These are phyloP conservation scores for Myotis vivesi DNA, from an alignment of 2,797 vertebrate genomes.

Conservation along the genomic window DNA sequence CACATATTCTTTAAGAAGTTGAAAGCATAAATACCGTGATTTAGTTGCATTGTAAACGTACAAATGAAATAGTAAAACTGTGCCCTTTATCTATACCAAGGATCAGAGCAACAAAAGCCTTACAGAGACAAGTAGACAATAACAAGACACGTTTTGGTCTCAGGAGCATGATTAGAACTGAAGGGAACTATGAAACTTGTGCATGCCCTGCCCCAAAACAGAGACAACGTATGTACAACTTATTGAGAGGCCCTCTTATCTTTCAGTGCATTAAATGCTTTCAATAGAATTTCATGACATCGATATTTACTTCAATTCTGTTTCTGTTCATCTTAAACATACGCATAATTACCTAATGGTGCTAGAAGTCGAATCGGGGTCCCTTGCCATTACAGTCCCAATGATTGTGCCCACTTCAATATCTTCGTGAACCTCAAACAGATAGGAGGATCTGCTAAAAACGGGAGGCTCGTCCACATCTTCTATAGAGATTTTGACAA, in stretches of 20 bases:
- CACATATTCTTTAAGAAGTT: neutral
- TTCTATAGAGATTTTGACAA: constrained; percentile 92
- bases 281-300: neutral
- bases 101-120: neutral
- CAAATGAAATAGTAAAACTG: neutral
- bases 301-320: neutral
- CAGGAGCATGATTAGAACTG: neutral
- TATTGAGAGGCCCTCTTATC: neutral
- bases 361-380: constrained; percentile 90
- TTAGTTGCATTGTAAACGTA: neutral
- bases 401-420: constrained; percentile 88
- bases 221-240: neutral
- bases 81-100: neutral
- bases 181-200: neutral
- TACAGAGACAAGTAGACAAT: neutral
- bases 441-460: constrained; percentile 90
- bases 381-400: constrained; percentile 92
- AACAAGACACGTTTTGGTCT: neutral
- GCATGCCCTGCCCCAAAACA: neutral
- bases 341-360: constrained; percentile 88
- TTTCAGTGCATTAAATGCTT: neutral
- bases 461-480: constrained; percentile 94
- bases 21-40: neutral
- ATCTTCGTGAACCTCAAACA: constrained; percentile 95
- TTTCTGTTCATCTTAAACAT: neutral